Conservation (phyloP, 2,797 vertebrate species). For the Dendrocincla tyrannina region DNA sequence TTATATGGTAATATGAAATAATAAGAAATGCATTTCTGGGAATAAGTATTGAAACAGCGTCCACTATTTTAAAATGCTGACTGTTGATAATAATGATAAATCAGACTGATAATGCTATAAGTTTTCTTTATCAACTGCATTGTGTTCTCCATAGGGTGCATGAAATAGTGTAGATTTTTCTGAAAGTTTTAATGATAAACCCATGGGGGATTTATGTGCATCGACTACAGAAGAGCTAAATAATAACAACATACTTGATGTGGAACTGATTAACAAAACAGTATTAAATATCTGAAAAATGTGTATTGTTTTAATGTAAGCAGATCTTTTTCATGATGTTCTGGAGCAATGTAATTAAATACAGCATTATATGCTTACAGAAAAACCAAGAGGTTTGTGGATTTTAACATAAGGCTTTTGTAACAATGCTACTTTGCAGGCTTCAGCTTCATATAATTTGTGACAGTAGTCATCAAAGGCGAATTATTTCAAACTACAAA, state of each 20-base stretch:
- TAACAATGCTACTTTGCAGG: not conserved
- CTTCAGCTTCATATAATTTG: not conserved
- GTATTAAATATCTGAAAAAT: not conserved
- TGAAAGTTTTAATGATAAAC: not conserved
- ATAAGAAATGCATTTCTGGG: not conserved
- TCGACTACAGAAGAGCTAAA: not conserved
- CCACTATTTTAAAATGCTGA: not conserved
- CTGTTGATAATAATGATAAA: not conserved
- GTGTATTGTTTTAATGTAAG: not conserved
- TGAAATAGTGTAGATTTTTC: not conserved
- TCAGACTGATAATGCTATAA: not conserved
- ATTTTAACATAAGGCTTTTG: not conserved
- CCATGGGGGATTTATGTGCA: not conserved
- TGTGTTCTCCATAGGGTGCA: not conserved
- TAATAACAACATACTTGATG: not conserved
- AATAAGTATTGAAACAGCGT: not conserved
- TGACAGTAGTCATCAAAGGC: not conserved
- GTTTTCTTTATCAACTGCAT: not conserved
- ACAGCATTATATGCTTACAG: not conserved
- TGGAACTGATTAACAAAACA: not conserved
- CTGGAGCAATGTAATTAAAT: not conserved
- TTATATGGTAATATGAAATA: not conserved
- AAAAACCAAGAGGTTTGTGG: not conserved
- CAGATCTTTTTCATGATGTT: not conserved
- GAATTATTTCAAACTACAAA: not conserved